Percentiles rank a stretch among this genome's conserved stretches.
phyloP scores from a whole-genome alignment of 2,797 vertebrate species.

The Sebastes melanostomus region DNA sequence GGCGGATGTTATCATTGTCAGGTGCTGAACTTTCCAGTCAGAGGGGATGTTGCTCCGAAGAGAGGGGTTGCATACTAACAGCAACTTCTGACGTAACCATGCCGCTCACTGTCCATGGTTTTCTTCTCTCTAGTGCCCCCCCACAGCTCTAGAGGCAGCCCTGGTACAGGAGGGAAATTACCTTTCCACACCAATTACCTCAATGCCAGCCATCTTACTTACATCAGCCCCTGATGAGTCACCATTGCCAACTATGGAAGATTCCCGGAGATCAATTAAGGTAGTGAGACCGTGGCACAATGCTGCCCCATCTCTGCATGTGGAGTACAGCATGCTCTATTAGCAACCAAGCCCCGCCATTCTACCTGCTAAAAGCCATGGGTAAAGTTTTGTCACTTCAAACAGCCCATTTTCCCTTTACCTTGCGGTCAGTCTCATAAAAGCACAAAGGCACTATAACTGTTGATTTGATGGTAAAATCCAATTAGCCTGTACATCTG shows the following conservation, averaged over 20 bases:
- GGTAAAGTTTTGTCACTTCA: constrained; percentile 61
- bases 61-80: constrained; percentile 63
- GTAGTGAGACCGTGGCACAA: not conserved
- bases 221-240: constrained; percentile 68
- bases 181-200: constrained; percentile 71
- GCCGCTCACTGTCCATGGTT: constrained; percentile 8
- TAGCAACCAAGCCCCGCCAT: constrained; percentile 17
- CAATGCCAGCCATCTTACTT: constrained; percentile 54
- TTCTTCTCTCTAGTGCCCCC: constrained; percentile 52
- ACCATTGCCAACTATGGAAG: constrained; percentile 36
- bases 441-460: constrained; percentile 84
- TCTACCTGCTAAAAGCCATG: constrained; percentile 78
- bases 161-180: constrained; percentile 66
- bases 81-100: constrained; percentile 61
- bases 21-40: constrained; percentile 52
- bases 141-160: constrained; percentile 50
- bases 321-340: not conserved
- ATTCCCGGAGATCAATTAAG: constrained; percentile 54
- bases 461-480: constrained; percentile 94
- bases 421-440: constrained; percentile 86
- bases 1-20: constrained; percentile 62
- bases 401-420: constrained; percentile 61
- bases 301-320: not conserved
- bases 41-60: constrained; percentile 47
- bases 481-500: constrained; percentile 96